Evolutionary conservation across 1,140 invertebrate species (phyloP), one percentile per base, ranked within the genome.

Genomic region (Panagrolaimus sp.): DNA sequence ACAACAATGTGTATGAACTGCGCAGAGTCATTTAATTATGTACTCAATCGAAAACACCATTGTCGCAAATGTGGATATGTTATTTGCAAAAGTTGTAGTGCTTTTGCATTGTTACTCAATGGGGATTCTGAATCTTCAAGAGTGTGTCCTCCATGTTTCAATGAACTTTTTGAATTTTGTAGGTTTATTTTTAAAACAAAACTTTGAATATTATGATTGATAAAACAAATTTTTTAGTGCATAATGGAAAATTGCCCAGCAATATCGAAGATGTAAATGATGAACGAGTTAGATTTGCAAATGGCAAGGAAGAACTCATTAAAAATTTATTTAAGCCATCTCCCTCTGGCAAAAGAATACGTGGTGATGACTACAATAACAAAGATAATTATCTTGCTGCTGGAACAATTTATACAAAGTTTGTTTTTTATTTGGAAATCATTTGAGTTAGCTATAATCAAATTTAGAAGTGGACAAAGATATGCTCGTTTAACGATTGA

Each of bases 331-430:
- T 58, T 17, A 8, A 2, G 2, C 10, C 15, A 26, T n/a, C 52
- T 28, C 14, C 21, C 14, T 12, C 21, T 58, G 52, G 52, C 17
- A 21, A 17, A 26, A 21, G 17, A 6, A 58, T 26, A 21, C 52
- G 15, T 21, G 21, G 21, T 12, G 52, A 58, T 26, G 28, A 58
- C 12, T 28, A 26, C 21, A 28, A 21, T 21, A 21, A 21, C 52
- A 21, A 5, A 1, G 17, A 21, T 4, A 58, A 58, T n/a, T 58
- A 26, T 58, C 28, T 58, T 21, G 28, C 28, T 28, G 21, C 3
- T 58, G 52, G 52, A 21, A 58, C 52, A 21, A n/a, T 58, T n/a
- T 58, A 28, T 10, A 58, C 28, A 10, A 58, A 58, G 52, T 58
- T 12, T 26, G 52, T 58, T 58, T 58, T 58, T 21, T 58, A 12